Evolutionary conservation across 2,797 vertebrate species (phyloP).

Genomic region (Hippopotamyrus pictus): DNA sequence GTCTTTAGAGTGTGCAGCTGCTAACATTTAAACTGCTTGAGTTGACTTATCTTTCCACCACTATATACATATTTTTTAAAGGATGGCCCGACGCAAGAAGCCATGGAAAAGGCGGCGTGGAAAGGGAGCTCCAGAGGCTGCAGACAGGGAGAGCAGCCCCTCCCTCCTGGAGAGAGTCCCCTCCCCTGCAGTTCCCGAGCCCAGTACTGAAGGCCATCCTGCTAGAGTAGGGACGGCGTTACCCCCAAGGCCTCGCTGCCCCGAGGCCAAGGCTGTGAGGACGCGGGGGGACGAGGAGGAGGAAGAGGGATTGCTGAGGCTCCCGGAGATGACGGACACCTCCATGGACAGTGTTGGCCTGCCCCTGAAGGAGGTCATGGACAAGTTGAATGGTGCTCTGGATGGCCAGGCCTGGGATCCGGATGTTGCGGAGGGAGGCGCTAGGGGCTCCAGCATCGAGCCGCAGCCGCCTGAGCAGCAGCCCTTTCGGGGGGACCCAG

Average conservation of each 20-base stretch:
- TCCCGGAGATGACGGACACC: conserved; percentile 85
- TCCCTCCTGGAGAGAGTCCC: conserved; percentile 35
- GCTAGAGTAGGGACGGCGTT: not conserved
- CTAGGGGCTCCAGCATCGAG: not conserved
- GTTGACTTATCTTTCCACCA: not conserved
- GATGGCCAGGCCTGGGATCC: conserved; percentile 57
- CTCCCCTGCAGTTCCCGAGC: not conserved
- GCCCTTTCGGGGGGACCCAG: conserved; percentile 85
- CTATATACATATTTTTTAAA: conserved; percentile 34
- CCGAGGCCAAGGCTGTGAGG: not conserved
- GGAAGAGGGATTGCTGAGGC: conserved; percentile 63
- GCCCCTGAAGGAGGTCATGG: conserved; percentile 80
- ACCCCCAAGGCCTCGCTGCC: not conserved
- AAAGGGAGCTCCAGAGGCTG: conserved; percentile 66
- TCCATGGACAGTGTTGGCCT: conserved; percentile 85
- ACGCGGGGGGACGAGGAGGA: conserved; percentile 32
- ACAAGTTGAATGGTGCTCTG: conserved; percentile 72
- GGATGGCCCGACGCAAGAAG: conserved; percentile 83
- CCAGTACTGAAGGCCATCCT: not conserved
- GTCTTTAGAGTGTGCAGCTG: not conserved
- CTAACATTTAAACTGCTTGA: not conserved
- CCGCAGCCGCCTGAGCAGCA: conserved; percentile 63
- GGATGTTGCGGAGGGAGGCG: conserved; percentile 19
- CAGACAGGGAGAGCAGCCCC: conserved; percentile 40
- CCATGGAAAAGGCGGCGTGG: conserved; percentile 75